Evolutionary conservation across 2,888 invertebrate genomes (phyloP).

Genomic region (Lucinisca nassula): DNA sequence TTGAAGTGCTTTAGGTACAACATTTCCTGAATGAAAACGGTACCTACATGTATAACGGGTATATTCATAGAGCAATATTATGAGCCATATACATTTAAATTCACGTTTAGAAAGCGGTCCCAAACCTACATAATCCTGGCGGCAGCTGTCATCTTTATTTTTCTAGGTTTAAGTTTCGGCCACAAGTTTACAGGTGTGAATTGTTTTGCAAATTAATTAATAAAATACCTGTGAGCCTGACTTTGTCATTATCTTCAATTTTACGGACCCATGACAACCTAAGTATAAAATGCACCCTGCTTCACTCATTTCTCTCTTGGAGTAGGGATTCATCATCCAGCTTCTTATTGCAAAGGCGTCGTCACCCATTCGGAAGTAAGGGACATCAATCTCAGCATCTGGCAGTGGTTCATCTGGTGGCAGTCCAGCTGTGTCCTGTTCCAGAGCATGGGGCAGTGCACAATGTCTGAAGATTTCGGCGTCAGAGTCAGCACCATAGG

Average conservation of each 20-base stretch:
- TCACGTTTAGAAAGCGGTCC: too few relatives aligned
- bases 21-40: not conserved
- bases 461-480: constrained; percentile 16
- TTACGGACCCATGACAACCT: not conserved
- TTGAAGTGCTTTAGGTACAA: not conserved
- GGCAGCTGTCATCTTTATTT: too few relatives aligned
- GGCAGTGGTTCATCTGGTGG: constrained; percentile 40
- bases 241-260: not conserved
- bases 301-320: constrained; percentile 28
- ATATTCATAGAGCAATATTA: too few relatives aligned
- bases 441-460: constrained; percentile 3
- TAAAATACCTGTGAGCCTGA: not conserved
- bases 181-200: too few relatives aligned
- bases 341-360: constrained; percentile 44
- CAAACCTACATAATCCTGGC: too few relatives aligned
- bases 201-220: not conserved
- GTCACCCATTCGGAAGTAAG: constrained; percentile 43
- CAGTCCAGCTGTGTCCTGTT: constrained; percentile 28
- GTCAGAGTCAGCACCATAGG: constrained; percentile 22
- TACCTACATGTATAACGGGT: too few relatives aligned
- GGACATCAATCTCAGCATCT: constrained; percentile 45
- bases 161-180: not conserved
- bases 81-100: too few relatives aligned
- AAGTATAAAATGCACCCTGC: constrained; percentile 29
- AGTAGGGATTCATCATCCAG: constrained; percentile 39